phyloP scores from a whole-genome alignment of 2,797 vertebrate genomes.

The Rhinogobio ventralis region DNA sequence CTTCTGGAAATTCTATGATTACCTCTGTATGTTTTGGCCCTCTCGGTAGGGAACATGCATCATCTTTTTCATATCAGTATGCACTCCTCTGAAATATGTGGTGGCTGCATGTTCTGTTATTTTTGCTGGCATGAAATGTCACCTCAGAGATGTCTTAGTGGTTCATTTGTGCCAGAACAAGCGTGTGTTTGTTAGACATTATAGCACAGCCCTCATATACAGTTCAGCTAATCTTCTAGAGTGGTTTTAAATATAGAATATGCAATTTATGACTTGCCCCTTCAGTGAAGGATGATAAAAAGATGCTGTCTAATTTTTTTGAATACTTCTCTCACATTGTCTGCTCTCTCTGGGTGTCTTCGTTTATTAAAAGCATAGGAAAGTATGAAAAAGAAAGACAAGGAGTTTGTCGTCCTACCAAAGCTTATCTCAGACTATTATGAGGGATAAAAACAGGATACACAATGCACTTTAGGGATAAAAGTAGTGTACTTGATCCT shows the following conservation, averaged over 20 bases:
- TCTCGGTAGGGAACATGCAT: constrained; percentile 13
- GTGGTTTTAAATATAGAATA: constrained; percentile 79
- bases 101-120: constrained; percentile 44
- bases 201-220: constrained; percentile 63
- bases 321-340: constrained; percentile 63
- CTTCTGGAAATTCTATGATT: not conserved
- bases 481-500: constrained; percentile 23
- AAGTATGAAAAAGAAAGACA: constrained; percentile 43
- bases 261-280: constrained; percentile 74
- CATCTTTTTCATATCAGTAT: constrained; percentile 44
- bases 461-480: constrained; percentile 20
- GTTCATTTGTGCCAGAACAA: constrained; percentile 12
- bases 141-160: constrained; percentile 35
- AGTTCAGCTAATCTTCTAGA: constrained; percentile 79
- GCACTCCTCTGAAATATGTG: constrained; percentile 22
- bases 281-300: constrained; percentile 78
- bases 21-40: not conserved
- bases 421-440: constrained; percentile 35
- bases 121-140: constrained; percentile 44
- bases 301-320: constrained; percentile 74
- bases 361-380: constrained; percentile 57
- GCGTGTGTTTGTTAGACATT: constrained; percentile 68
- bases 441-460: constrained; percentile 46
- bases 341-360: constrained; percentile 48
- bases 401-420: constrained; percentile 57